Conservation (phyloP, 2,888 invertebrate genomes). For the Fragum sueziense region DNA sequence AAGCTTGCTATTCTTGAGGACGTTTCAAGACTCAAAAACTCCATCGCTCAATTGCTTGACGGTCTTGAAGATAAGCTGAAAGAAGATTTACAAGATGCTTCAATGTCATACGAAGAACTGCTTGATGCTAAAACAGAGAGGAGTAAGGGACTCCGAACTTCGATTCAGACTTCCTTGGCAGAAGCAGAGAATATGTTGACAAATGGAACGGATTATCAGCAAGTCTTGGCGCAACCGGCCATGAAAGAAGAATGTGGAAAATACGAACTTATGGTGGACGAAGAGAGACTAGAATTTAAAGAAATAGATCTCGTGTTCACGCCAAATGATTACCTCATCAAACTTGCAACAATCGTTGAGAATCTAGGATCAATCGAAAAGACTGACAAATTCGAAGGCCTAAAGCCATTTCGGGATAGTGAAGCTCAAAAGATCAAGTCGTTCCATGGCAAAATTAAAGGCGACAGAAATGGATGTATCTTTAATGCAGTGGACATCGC, state of each 20-base stretch:
- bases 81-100: conserved; percentile 50
- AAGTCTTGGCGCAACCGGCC: conserved; percentile 46
- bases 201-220: conserved; percentile 50
- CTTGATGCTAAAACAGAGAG: conserved; percentile 51
- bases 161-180: conserved; percentile 47
- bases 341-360: conserved; percentile 49
- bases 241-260: conserved; percentile 50
- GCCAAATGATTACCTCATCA: conserved; percentile 51
- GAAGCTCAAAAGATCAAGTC: conserved; percentile 56
- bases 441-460: conserved; percentile 55
- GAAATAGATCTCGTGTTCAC: conserved; percentile 55
- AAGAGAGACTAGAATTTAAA: conserved; percentile 55
- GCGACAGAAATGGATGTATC: conserved; percentile 57
- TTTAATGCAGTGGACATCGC: conserved; percentile 58
- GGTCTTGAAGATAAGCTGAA: conserved; percentile 57
- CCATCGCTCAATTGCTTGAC: conserved; percentile 47
- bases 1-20: conserved; percentile 50
- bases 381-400: conserved; percentile 42
- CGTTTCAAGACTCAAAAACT: conserved; percentile 45
- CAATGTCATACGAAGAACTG: conserved; percentile 54
- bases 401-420: conserved; percentile 50
- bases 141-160: conserved; percentile 47
- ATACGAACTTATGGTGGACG: conserved; percentile 54
- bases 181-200: conserved; percentile 37
- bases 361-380: conserved; percentile 54